Conservation (phyloP, 2,113 vertebrate genomes). For the Geococcyx californianus region DNA sequence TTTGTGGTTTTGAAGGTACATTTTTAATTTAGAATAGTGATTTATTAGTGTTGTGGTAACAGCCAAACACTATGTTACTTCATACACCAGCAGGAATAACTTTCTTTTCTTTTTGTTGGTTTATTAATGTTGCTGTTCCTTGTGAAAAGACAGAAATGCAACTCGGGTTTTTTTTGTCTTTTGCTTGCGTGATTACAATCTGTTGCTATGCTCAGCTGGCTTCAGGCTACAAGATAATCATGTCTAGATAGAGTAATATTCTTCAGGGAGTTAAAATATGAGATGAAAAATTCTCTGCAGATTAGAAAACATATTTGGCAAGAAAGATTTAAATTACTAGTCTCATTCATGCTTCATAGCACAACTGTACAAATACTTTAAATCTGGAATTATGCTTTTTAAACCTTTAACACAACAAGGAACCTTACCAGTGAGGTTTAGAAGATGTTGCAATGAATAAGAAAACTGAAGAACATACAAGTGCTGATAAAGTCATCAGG, state of each 20-base stretch:
- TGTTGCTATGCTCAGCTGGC: background rate
- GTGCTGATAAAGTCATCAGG: background rate
- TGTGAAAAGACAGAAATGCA: conserved; percentile 19
- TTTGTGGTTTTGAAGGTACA: background rate
- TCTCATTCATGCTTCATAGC: background rate
- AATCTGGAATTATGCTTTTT: background rate
- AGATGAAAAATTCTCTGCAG: conserved; percentile 8
- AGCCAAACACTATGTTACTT: background rate
- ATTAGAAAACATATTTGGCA: conserved; percentile 31
- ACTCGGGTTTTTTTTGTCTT: background rate
- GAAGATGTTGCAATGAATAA: background rate
- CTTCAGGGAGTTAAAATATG: conserved; percentile 24
- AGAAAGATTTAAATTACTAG: conserved; percentile 43
- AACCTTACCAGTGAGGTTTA: background rate
- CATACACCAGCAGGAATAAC: background rate
- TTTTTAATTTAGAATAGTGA: conserved; percentile 19
- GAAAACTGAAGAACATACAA: background rate
- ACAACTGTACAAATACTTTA: background rate
- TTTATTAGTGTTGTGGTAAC: conserved; percentile 4
- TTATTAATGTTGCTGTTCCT: conserved; percentile 26
- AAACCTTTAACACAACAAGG: background rate
- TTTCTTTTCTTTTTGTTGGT: conserved; percentile 1
- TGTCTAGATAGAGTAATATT: conserved; percentile 15
- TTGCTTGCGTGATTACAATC: background rate
- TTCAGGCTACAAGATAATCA: conserved; percentile 47